These are phyloP conservation scores for Acanthornis magna DNA, from an alignment of 2,797 vertebrate genomes.

Conservation along the genomic window DNA sequence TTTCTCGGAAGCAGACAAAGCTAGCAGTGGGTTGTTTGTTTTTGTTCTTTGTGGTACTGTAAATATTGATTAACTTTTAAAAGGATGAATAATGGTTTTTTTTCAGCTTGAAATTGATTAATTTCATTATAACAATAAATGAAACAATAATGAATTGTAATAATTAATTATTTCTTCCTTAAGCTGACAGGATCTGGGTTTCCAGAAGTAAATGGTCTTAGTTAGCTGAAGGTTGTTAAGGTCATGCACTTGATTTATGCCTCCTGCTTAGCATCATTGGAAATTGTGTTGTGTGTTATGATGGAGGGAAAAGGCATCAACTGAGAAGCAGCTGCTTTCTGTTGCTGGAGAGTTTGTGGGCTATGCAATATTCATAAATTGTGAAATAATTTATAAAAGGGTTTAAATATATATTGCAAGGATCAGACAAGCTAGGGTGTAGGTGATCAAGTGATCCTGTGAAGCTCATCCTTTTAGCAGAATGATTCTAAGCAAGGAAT, in stretches of 20 bases:
- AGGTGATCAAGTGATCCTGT: not conserved
- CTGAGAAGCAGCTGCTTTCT: not conserved
- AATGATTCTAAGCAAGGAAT: not conserved
- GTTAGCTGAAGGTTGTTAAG: conserved; percentile 11
- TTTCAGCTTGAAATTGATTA: not conserved
- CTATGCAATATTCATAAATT: not conserved
- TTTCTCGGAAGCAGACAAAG: not conserved
- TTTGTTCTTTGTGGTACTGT: not conserved
- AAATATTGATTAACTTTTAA: not conserved
- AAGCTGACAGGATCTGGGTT: not conserved
- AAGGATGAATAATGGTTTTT: not conserved
- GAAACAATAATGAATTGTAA: not conserved
- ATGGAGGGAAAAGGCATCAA: not conserved
- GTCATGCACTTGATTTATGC: not conserved
- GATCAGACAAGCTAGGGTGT: not conserved
- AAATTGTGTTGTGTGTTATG: not conserved
- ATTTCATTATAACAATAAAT: not conserved
- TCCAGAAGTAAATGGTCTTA: not conserved
- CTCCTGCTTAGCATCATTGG: not conserved
- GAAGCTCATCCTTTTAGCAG: not conserved
- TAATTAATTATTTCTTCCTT: not conserved
- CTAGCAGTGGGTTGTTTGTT: not conserved
- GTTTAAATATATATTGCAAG: not conserved
- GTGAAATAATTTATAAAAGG: not conserved
- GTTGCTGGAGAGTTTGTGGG: not conserved